These are phyloP conservation scores for Yponomeuta sedellus DNA, from an alignment of 2,888 invertebrate species.

Conservation along the genomic window DNA sequence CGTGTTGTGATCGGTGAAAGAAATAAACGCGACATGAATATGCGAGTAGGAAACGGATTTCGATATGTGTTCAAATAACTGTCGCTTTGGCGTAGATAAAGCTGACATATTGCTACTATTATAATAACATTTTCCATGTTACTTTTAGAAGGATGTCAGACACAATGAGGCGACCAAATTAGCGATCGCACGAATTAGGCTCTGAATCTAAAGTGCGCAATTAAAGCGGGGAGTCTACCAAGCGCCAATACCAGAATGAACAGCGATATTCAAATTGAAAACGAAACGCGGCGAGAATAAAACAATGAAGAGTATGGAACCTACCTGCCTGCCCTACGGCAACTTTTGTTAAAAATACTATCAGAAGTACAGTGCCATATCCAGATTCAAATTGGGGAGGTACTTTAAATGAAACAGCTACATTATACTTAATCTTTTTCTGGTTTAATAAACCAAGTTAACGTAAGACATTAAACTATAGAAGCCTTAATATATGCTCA, in stretches of 20 bases:
- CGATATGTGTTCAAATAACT: constrained; percentile 42
- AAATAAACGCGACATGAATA: constrained; percentile 46
- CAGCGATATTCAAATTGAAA: constrained; percentile 74
- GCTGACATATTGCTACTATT: constrained; percentile 39
- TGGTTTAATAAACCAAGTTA: no score
- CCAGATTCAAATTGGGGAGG: neutral
- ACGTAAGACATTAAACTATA: no score
- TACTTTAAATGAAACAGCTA: no score
- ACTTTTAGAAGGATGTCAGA: constrained; percentile 61
- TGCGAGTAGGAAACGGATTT: constrained; percentile 43
- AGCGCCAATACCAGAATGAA: constrained; percentile 70
- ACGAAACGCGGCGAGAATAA: constrained; percentile 68
- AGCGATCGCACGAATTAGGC: constrained; percentile 64
- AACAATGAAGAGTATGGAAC: constrained; percentile 46
- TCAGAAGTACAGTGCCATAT: neutral
- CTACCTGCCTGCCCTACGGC: constrained; percentile 30
- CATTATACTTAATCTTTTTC: no score
- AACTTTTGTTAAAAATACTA: neutral
- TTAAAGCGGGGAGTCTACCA: constrained; percentile 63
- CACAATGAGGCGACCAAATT: constrained; percentile 69
- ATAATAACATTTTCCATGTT: constrained; percentile 21
- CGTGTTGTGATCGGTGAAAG: constrained; percentile 39
- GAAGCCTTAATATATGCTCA: no score
- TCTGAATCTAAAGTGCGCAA: constrained; percentile 72
- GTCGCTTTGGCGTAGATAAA: constrained; percentile 37